Conservation (phyloP, 2,888 invertebrate genomes). For the Eristalis pertinax region DNA sequence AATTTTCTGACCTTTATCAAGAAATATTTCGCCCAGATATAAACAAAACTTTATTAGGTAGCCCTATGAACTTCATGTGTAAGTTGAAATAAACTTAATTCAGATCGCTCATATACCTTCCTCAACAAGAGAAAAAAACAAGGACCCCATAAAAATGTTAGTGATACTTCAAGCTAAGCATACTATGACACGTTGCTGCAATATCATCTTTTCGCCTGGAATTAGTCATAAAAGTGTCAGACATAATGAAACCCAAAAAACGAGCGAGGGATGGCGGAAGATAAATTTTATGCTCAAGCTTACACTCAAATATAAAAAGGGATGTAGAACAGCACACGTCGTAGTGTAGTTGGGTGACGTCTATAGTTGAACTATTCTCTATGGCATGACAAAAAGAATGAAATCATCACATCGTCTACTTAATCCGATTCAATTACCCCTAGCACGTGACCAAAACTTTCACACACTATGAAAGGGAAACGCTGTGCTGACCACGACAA, state of each 20-base stretch:
- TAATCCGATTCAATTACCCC: slow-evolving; percentile 56
- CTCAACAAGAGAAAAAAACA: not conserved
- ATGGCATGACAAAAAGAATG: slow-evolving; percentile 28
- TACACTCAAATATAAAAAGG: slow-evolving; percentile 29
- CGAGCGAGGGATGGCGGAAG: not conserved
- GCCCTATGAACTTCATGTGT: slow-evolving; percentile 1
- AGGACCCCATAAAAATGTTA: slow-evolving; percentile 9
- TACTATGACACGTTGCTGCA: slow-evolving; percentile 29
- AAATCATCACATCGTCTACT: slow-evolving; percentile 58
- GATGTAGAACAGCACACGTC: slow-evolving; percentile 32
- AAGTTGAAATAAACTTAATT: slow-evolving; percentile 26
- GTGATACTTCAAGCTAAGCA: slow-evolving; percentile 25
- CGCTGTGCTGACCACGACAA: slow-evolving; percentile 32
- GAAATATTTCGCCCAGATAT: not conserved
- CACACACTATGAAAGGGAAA: slow-evolving; percentile 7
- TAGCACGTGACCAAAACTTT: slow-evolving; percentile 44
- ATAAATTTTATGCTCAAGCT: slow-evolving; percentile 37
- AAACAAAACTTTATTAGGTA: slow-evolving; percentile 14
- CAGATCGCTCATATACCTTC: not conserved
- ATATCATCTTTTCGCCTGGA: slow-evolving; percentile 22
- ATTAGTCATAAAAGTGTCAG: slow-evolving; percentile 52
- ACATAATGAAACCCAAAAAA: slow-evolving; percentile 25
- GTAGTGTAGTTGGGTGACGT: slow-evolving; percentile 5
- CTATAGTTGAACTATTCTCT: slow-evolving; percentile 9
- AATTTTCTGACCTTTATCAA: not conserved